Conservation (phyloP, 2,113 vertebrate species). For the Balaenoptera acutorostrata region DNA sequence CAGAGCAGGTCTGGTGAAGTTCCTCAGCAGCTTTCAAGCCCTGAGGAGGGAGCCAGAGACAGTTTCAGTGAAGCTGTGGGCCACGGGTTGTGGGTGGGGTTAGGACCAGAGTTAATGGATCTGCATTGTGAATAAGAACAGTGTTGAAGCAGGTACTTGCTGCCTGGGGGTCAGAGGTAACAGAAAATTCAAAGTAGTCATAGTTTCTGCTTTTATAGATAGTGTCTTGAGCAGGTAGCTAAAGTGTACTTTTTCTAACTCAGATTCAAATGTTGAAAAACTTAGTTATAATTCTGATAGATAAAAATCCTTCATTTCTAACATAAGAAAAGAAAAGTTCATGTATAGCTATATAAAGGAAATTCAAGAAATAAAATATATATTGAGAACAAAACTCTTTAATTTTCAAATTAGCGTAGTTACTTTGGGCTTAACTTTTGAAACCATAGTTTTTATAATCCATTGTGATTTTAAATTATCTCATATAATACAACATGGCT, state of each 20-base stretch:
- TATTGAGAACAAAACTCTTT: not conserved
- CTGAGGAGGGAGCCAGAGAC: not conserved
- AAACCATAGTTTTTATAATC: not conserved
- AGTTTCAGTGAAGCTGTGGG: not conserved
- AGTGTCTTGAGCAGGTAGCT: not conserved
- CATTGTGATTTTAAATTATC: not conserved
- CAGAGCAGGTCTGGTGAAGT: not conserved
- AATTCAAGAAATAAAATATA: constrained; percentile 22
- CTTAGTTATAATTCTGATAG: not conserved
- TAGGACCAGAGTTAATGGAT: not conserved
- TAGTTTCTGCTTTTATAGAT: not conserved
- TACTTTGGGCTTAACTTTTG: not conserved
- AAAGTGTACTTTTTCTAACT: not conserved
- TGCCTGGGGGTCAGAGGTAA: not conserved
- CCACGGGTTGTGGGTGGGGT: not conserved
- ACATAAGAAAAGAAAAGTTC: not conserved
- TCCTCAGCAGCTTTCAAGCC: not conserved
- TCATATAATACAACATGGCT: not conserved
- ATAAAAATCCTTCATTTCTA: constrained; percentile 9
- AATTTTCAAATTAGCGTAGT: not conserved
- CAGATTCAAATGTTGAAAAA: not conserved
- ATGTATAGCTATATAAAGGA: not conserved
- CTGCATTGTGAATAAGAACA: not conserved
- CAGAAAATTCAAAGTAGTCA: not conserved
- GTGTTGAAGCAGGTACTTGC: not conserved